Evolutionary conservation across 2,888 invertebrate species (phyloP), one percentile per base, ranked within the genome.

Genomic region (Phragmatobia fuliginosa): DNA sequence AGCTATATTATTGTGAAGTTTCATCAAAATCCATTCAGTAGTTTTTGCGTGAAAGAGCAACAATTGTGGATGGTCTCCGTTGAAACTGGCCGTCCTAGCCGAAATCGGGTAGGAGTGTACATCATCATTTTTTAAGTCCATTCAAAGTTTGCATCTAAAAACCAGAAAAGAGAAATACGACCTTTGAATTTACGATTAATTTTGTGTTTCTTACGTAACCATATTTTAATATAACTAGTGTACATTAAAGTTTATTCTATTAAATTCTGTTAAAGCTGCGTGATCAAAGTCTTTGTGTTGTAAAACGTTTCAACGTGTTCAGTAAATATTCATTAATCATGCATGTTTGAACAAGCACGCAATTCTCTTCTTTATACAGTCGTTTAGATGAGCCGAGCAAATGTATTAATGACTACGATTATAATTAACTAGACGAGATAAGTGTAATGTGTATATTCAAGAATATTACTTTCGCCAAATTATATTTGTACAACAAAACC

Each of bases 261-360:
- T 16, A 25, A 28, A 52, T 52, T 14, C 14, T 56, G 14, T 28
- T 28, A 28, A 25, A 33, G 28, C 56, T 33, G 56, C 25, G 65
- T 56, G 41, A 41, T 38, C 66, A 21, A 66, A 66, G 52, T 62
- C 66, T 33, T 36, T 49, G 25, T 62, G 61, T 45, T 62, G 56
- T 66, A 61, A 69, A 38, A 38, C 18, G 49, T 61, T 52, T 49
- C 10, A 56, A 11, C 64, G 60, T 68, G 68, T 63, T 68, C 49
- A 36, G 56, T 66, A 21, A 62, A 66, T 28, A 66, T 41, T 25
- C 41, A 65, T 70, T 56, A 41, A 61, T 70, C 69, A 66, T 61
- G 10, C 33, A 49, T 61, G 52, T 69, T 68, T 60, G 31, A 64
- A 59, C 58, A 41, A 28, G 11, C 41, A 31, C 36, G 52, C 41